Evolutionary conservation across 1,140 invertebrate species (phyloP).

Genomic region (Nasonia giraulti): DNA sequence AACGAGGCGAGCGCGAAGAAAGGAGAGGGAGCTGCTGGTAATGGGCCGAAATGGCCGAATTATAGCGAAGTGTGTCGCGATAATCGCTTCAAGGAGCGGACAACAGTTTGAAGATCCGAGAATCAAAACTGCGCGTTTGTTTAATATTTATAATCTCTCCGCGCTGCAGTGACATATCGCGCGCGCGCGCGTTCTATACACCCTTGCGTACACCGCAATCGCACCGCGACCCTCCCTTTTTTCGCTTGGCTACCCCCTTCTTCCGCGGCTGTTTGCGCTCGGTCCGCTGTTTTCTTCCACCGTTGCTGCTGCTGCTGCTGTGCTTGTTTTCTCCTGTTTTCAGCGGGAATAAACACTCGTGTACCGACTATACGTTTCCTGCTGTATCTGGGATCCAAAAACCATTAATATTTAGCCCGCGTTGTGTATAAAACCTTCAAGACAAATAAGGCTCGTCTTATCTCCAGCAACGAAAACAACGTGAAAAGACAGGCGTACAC

Average conservation of each 20-base stretch:
- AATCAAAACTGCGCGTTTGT: neutral
- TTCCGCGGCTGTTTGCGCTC: conserved; percentile 45
- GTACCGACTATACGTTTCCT: too few relatives aligned
- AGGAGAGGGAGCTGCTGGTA: conserved; percentile 46
- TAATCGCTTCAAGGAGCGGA: neutral
- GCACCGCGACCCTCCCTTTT: conserved; percentile 42
- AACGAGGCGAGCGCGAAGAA: conserved; percentile 44
- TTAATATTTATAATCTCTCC: too few relatives aligned
- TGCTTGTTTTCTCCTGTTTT: conserved; percentile 6
- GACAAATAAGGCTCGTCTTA: too few relatives aligned
- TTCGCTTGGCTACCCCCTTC: conserved; percentile 62
- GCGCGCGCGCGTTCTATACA: neutral
- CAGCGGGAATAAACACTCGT: neutral
- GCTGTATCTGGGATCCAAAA: too few relatives aligned
- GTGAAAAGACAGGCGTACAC: too few relatives aligned
- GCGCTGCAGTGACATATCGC: neutral
- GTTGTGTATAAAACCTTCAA: too few relatives aligned
- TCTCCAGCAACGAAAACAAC: too few relatives aligned
- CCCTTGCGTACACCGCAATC: conserved; percentile 45
- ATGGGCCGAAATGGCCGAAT: conserved; percentile 61
- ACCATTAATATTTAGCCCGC: too few relatives aligned
- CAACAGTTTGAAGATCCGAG: neutral
- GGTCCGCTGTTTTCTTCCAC: neutral
- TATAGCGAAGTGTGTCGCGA: conserved; percentile 50
- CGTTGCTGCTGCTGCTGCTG: neutral